Evolutionary conservation across 2,888 invertebrate species (phyloP), one percentile per base, ranked within the genome.

Genomic region (Sphecodes monilicornis): DNA sequence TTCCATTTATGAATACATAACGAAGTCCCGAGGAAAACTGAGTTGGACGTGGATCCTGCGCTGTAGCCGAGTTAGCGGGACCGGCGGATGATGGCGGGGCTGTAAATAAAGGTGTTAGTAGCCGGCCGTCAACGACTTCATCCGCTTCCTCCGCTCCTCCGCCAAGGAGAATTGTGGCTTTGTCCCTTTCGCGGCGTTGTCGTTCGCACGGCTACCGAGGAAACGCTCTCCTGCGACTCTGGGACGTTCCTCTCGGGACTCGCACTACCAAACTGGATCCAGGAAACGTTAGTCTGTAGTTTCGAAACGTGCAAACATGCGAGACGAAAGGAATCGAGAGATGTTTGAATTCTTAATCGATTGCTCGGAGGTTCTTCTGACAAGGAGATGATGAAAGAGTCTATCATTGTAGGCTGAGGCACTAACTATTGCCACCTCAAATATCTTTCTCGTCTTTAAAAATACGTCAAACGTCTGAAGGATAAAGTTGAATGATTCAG

Each of bases 1-100:
- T 92, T 91, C 89, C 91, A 90, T 92, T 92, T 92, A 93, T 93
- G 93, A 93, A 93, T 93, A 92, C 92, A 74, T 93, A 93, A 93
- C 92, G 91, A 92, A 92, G 89, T 90, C 85, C 84, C 84, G 84
- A 83, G 88, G 86, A 89, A 88, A 88, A 89, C 89, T 66, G 80
- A 82, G 87, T 87, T 80, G 89, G 78, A 85, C 82, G 82, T 80
- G 85, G 78, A 39, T 54, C 76, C 50, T 64, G 79, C 79, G 81
- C 75, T 72, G 75, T 82, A 80, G 79, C 64, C 78, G 60, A 84
- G 78, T 78, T 78, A 70, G 32, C 43, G 66, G 69, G 22, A 26
- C 16, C 39, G 46, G 57, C 39, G 43, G 69, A 50, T 29, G 73
- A 29, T 54, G 78, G 54, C 70, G 43, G 36, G 41, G 22, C 36